These are phyloP conservation scores for Psilopogon haemacephalus DNA, from an alignment of 2,113 vertebrate species.

Conservation along the genomic window DNA sequence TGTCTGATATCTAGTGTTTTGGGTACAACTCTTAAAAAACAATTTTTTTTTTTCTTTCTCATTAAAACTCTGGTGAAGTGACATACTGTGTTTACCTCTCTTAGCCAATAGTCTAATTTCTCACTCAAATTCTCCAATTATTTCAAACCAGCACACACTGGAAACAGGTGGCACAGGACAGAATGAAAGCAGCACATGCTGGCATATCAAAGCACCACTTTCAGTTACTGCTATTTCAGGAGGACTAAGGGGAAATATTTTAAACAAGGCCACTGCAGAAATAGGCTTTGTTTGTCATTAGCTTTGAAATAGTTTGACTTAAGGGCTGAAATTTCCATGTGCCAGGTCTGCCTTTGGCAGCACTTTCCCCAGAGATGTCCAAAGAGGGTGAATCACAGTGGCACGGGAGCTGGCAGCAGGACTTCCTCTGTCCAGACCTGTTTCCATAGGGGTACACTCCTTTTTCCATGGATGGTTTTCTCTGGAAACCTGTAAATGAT, in stretches of 20 bases:
- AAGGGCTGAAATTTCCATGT: slow-evolving; percentile 68
- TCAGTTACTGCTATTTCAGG: slow-evolving; percentile 75
- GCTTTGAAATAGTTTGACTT: slow-evolving; percentile 78
- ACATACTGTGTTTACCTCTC: too few relatives aligned
- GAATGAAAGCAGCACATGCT: slow-evolving; percentile 77
- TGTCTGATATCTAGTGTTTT: too few relatives aligned
- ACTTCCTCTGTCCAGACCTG: background rate
- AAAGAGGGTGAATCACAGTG: slow-evolving; percentile 15
- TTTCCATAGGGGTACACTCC: background rate
- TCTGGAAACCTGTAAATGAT: slow-evolving; percentile 19
- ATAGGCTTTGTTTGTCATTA: slow-evolving; percentile 80
- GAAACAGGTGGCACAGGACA: slow-evolving; percentile 71
- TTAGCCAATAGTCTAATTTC: too few relatives aligned
- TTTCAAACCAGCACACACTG: too few relatives aligned
- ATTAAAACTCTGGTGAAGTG: too few relatives aligned
- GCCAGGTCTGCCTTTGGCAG: slow-evolving; percentile 53
- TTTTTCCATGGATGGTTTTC: background rate
- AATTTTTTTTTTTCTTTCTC: too few relatives aligned
- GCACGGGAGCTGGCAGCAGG: background rate
- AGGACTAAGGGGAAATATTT: slow-evolving; percentile 77
- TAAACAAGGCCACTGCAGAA: slow-evolving; percentile 78
- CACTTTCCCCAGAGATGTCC: slow-evolving; percentile 11
- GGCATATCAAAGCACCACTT: slow-evolving; percentile 72
- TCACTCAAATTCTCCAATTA: too few relatives aligned
- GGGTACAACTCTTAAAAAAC: too few relatives aligned